These are phyloP conservation scores for Chionoecetes opilio DNA, from an alignment of 1,140 invertebrate genomes.

Conservation along the genomic window DNA sequence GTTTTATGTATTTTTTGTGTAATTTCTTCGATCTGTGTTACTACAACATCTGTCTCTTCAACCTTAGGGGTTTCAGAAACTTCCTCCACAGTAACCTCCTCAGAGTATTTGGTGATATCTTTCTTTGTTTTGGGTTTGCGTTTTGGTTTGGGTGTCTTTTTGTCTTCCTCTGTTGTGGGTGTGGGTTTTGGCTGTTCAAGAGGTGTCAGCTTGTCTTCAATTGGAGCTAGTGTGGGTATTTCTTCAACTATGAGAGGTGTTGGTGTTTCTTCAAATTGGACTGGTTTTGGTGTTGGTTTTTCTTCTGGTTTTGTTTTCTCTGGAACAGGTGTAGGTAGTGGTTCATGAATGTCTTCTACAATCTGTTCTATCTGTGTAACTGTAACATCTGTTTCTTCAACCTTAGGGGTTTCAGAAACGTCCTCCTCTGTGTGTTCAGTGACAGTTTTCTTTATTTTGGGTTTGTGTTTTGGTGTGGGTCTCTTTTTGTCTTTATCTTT, in stretches of 20 bases:
- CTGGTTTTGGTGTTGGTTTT: neutral
- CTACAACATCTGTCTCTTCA: neutral
- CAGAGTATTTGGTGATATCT: neutral
- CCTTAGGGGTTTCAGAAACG: too few species aligned
- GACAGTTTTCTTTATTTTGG: neutral
- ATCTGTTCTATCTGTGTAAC: neutral
- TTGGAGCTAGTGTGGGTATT: neutral
- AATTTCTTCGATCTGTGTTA: neutral
- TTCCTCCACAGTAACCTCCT: neutral
- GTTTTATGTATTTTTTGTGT: neutral
- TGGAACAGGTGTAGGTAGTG: neutral
- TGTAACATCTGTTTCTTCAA: constrained; percentile 34
- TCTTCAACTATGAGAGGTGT: neutral
- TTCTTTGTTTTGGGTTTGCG: neutral
- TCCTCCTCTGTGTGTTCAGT: neutral
- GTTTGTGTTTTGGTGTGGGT: neutral
- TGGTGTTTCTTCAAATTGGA: neutral
- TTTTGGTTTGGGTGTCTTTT: neutral
- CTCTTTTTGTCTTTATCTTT: constrained; percentile 11
- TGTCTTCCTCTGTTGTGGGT: constrained; percentile 10
- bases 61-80: neutral
- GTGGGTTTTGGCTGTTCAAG: neutral
- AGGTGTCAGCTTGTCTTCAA: neutral
- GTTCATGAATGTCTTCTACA: neutral
- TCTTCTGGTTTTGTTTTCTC: neutral